Evolutionary conservation across 2,113 vertebrate genomes (phyloP).

Genomic region (Syngnathus typhle): DNA sequence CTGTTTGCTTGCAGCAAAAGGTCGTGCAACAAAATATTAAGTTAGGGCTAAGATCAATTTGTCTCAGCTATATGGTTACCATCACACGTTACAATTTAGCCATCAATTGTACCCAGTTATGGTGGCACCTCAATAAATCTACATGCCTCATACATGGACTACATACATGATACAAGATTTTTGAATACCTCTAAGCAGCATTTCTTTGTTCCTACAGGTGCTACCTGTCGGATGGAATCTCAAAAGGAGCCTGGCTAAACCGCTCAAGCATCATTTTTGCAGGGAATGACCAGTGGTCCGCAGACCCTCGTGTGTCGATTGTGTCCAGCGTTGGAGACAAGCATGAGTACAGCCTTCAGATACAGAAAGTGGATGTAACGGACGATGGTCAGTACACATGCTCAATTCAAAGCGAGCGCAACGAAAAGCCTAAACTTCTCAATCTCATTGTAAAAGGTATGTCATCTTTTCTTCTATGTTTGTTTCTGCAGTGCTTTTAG

Average conservation of each 20-base stretch:
- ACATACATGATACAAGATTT: no score
- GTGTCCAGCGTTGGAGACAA: slow-evolving; percentile 79
- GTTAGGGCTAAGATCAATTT: no score
- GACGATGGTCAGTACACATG: slow-evolving; percentile 95
- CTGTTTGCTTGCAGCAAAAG: no score
- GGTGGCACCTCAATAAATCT: no score
- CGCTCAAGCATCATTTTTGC: slow-evolving; percentile 97
- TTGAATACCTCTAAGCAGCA: background rate
- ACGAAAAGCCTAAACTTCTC: slow-evolving; percentile 86
- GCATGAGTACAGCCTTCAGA: slow-evolving; percentile 96
- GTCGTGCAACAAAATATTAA: no score
- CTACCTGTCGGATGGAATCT: slow-evolving; percentile 92
- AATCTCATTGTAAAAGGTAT: slow-evolving; percentile 93
- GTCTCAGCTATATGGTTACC: no score
- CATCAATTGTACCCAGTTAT: no score
- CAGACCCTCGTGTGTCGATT: slow-evolving; percentile 94
- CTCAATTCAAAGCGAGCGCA: slow-evolving; percentile 92
- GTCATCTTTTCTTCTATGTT: slow-evolving; percentile 18
- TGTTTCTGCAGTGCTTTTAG: background rate
- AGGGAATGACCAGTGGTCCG: slow-evolving; percentile 94
- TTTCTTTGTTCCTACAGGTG: slow-evolving; percentile 73
- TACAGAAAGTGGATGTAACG: slow-evolving; percentile 93
- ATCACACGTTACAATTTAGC: no score
- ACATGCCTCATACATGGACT: no score
- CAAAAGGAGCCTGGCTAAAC: slow-evolving; percentile 98